A percentile compares a stretch with the other conserved stretches of the same genome.
Conservation (phyloP, 2,888 invertebrate genomes). For the Gasteruption jaculator region DNA sequence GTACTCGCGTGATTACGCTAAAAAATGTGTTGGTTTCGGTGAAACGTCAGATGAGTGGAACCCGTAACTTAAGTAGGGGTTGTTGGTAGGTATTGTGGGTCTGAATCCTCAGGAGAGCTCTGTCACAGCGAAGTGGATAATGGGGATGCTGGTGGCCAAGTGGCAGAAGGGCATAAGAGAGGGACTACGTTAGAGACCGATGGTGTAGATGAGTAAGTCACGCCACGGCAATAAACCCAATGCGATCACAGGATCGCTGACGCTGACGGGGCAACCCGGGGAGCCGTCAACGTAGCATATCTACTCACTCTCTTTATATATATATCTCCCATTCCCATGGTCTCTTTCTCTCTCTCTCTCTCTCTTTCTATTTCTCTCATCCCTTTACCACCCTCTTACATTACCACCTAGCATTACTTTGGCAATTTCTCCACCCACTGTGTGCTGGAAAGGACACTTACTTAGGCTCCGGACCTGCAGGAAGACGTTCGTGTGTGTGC, state of each 20-base stretch:
- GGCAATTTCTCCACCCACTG: no score
- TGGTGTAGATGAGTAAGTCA: slow-evolving; percentile 47
- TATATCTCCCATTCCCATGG: slow-evolving; percentile 20
- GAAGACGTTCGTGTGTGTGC: no score
- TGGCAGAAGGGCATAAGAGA: slow-evolving; percentile 24
- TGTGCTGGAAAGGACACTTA: no score
- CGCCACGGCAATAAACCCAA: slow-evolving; percentile 49
- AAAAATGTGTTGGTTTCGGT: no score
- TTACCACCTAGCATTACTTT: no score
- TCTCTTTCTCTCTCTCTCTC: slow-evolving; percentile 6
- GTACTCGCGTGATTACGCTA: no score
- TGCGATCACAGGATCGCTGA: slow-evolving; percentile 46
- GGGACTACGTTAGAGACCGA: slow-evolving; percentile 24
- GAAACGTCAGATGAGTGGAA: not conserved
- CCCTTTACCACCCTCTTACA: no score
- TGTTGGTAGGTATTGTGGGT: not conserved
- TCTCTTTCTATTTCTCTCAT: slow-evolving; percentile 12
- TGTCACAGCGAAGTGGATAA: slow-evolving; percentile 50
- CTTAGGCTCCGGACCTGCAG: no score
- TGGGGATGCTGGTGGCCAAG: slow-evolving; percentile 47
- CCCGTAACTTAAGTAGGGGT: not conserved
- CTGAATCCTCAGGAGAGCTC: slow-evolving; percentile 44
- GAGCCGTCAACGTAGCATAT: slow-evolving; percentile 48
- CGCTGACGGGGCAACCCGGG: slow-evolving; percentile 49
- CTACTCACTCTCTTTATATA: slow-evolving; percentile 29